phyloP scores from a whole-genome alignment of 2,888 invertebrate species.

The Didymodactylos carnosus region DNA sequence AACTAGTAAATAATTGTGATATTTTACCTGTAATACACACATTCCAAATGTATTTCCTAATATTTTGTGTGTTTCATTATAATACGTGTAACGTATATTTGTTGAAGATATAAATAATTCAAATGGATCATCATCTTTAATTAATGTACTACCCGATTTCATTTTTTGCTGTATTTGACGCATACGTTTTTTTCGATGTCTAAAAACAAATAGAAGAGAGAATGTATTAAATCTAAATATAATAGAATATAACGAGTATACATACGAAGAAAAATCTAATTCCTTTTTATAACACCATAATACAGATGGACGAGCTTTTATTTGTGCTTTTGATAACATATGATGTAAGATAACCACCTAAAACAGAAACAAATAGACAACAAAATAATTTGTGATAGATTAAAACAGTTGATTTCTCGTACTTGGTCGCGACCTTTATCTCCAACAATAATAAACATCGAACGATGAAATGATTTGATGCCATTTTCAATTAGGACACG shows the following conservation, averaged over 20 bases:
- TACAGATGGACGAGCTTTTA: slow-evolving; percentile 75
- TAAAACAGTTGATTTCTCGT: slow-evolving; percentile 44
- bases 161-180: slow-evolving; percentile 44
- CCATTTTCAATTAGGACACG: slow-evolving; percentile 91
- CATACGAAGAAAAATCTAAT: slow-evolving; percentile 58
- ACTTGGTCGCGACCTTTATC: slow-evolving; percentile 78
- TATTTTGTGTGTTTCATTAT: slow-evolving; percentile 88
- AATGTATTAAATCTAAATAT: neutral
- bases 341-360: slow-evolving; percentile 83
- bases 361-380: slow-evolving; percentile 29
- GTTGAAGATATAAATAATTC: slow-evolving; percentile 86
- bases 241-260: neutral
- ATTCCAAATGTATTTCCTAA: slow-evolving; percentile 89
- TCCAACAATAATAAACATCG: slow-evolving; percentile 79
- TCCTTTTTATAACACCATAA: slow-evolving; percentile 97
- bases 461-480: slow-evolving; percentile 65
- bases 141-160: slow-evolving; percentile 60
- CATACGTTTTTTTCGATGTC: slow-evolving; percentile 16
- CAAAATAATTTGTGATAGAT: neutral
- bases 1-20: too few species aligned
- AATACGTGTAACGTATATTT: slow-evolving; percentile 86
- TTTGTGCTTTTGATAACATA: slow-evolving; percentile 77
- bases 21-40: slow-evolving; percentile 78
- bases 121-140: slow-evolving; percentile 85
- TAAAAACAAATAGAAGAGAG: neutral